Conservation (phyloP, 2,113 vertebrate genomes). For the Coracopsis vasa region DNA sequence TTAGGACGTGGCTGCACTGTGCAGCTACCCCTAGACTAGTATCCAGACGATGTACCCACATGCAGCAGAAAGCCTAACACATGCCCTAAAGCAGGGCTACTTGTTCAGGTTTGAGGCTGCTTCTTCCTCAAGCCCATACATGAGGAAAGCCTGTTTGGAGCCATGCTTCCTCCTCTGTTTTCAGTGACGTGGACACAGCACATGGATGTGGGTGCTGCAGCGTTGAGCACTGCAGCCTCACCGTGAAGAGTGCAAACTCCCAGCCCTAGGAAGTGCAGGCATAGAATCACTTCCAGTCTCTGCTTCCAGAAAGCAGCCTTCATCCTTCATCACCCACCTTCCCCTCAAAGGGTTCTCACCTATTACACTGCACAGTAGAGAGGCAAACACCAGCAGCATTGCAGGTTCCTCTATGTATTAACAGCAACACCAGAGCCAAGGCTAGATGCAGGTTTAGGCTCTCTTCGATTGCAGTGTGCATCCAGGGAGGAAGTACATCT, state of each 20-base stretch:
- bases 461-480: background rate
- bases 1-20: background rate
- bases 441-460: background rate
- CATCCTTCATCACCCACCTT: background rate
- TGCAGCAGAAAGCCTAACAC: background rate
- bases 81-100: background rate
- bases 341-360: background rate
- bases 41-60: background rate
- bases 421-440: background rate
- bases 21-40: background rate
- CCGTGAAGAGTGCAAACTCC: background rate
- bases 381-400: background rate
- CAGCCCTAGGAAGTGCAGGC: background rate
- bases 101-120: background rate
- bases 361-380: background rate
- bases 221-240: fast-evolving
- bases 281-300: background rate
- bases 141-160: background rate
- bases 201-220: background rate
- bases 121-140: background rate
- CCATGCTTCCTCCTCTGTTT: background rate
- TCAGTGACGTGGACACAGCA: background rate
- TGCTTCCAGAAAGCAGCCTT: background rate
- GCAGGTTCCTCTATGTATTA: background rate
- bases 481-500: background rate